A percentile compares a stretch with the other conserved stretches of the same genome.
Conservation (phyloP, 2,797 vertebrate genomes). For the Thripadectes ignobilis region DNA sequence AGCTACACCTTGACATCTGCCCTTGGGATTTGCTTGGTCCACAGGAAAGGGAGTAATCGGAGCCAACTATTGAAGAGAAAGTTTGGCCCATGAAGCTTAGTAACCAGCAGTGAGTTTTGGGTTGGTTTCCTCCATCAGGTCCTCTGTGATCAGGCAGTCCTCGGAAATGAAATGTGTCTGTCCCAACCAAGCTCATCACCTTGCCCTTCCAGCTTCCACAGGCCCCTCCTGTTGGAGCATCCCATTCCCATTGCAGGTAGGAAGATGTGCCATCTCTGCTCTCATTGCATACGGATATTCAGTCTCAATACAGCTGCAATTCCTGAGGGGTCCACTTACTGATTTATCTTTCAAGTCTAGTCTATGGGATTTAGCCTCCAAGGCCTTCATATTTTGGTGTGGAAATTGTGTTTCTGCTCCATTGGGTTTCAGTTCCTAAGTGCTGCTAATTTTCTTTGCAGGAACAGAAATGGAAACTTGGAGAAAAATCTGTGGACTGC, state of each 20-base stretch:
- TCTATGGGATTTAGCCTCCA: background rate
- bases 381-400: background rate
- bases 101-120: background rate
- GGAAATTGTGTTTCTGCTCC: background rate
- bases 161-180: background rate
- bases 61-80: background rate
- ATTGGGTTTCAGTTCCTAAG: background rate
- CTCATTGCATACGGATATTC: background rate
- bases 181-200: background rate
- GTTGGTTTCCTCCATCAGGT: background rate
- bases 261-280: background rate
- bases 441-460: slow-evolving; percentile 2
- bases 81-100: background rate
- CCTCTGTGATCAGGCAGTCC: accelerated
- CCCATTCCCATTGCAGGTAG: background rate
- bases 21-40: background rate
- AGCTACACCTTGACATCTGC: background rate
- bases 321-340: background rate
- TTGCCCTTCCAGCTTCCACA: background rate
- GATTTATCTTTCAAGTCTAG: background rate
- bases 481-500: background rate
- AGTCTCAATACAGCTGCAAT: accelerated
- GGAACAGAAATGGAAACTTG: background rate
- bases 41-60: background rate
- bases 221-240: background rate